phyloP scores from a whole-genome alignment of 2,113 vertebrate genomes.

The Kryptolebias marmoratus region DNA sequence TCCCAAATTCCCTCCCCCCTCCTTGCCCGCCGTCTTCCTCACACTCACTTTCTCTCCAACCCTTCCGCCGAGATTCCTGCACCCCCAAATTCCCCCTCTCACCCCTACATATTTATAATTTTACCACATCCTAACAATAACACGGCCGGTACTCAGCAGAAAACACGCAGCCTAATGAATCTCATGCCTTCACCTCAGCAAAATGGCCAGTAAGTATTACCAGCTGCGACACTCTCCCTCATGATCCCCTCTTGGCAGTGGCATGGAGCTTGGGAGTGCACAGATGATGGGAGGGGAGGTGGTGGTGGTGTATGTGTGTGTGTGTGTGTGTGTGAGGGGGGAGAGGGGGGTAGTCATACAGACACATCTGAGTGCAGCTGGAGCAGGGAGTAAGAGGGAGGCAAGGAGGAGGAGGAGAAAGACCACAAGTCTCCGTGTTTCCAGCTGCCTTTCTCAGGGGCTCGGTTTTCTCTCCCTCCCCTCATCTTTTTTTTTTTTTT shows the following conservation, averaged over 20 bases:
- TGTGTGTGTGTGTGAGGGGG: conserved; percentile 23
- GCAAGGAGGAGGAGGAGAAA: conserved; percentile 43
- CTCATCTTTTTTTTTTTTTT: conserved; percentile 60
- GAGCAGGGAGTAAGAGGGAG: conserved; percentile 70
- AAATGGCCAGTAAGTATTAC: conserved; percentile 97
- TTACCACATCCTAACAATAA: conserved; percentile 99
- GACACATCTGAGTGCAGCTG: conserved; percentile 96
- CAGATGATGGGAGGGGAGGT: conserved; percentile 39
- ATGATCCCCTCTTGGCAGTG: conserved; percentile 88
- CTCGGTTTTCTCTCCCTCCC: conserved; percentile 88
- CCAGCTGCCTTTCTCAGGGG: conserved; percentile 92
- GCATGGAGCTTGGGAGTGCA: conserved; percentile 63
- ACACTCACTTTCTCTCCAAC: conserved; percentile 14
- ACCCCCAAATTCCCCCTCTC: conserved; percentile 58
- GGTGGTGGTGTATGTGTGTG: conserved; percentile 24
- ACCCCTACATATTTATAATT: conserved; percentile 96
- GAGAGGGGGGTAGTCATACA: conserved; percentile 71
- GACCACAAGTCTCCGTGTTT: conserved; percentile 91
- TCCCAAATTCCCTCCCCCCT: conserved; percentile 57
- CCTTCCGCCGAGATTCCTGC: conserved; percentile 75
- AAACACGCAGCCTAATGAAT: conserved; percentile 98
- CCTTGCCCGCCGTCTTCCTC: conserved; percentile 10
- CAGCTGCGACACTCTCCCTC: conserved; percentile 94
- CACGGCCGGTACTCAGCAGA: conserved; percentile 95
- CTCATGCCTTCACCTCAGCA: conserved; percentile 91